Evolutionary conservation across 2,888 invertebrate genomes (phyloP), one percentile per base, ranked within the genome.

Genomic region (Sinhomidia bicolor): DNA sequence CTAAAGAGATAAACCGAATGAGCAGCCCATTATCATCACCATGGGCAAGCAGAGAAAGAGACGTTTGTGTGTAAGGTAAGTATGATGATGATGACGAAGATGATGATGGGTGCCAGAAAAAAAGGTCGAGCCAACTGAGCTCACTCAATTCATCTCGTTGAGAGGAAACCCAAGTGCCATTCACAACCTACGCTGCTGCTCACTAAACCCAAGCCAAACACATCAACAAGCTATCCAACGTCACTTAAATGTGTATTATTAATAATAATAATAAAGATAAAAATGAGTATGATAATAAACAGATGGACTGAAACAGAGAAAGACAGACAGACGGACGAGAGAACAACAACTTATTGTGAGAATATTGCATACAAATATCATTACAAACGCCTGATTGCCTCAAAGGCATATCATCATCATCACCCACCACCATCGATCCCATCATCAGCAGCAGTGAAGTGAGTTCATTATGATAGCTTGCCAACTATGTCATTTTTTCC

Each of bases 121-220:
- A 71, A 14, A 60, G 26, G 76, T n/a, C n/a, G n/a, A 85, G 54
- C 14, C 32, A 68, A 41, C 74, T 74, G 74, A 60, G 62, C 54
- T 86, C 86, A 78, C 54, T 86, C 86, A 87, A 71, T 71, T 74
- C 57, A 36, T 36, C 36, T 36, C n/a, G n/a, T n/a, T n/a, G n/a
- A n/a, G 86, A 86, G 80, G 36, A 86, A 80, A 86, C 57, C 41
- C 60, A 23, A 71, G 20, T 71, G 71, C 44, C 71, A 71, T 32
- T 71, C 44, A 44, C 44, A 44, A 71, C 17, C 7, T 71, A 12
- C 17, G 54, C n/a, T 29, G 47, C 76, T 44, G 51, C 44, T 51
- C n/a, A n/a, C n/a, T 29, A 54, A 54, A 41, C 47, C 29, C 14
- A 51, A 44, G 23, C 29, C 26, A 9, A 54, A n/a, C 41, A 20